These are phyloP conservation scores for Papilio xuthus DNA, from an alignment of 1,140 invertebrate genomes.

Conservation along the genomic window DNA sequence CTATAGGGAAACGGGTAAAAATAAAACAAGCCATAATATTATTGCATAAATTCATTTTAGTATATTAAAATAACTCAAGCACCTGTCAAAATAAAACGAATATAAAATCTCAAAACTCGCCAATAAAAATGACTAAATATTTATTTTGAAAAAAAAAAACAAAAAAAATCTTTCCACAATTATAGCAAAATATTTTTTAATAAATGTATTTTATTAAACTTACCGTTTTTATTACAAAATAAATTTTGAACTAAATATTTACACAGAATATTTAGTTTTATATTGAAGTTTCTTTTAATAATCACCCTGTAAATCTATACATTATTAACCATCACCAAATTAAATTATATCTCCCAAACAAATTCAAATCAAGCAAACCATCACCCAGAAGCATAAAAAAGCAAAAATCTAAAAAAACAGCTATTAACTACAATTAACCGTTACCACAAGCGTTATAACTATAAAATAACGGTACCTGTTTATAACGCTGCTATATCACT, in stretches of 20 bases:
- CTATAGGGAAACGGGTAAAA: conserved; percentile 1
- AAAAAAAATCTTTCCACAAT: background rate
- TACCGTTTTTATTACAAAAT: background rate
- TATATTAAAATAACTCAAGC: background rate
- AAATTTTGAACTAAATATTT: background rate
- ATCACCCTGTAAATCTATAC: background rate
- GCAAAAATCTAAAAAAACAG: background rate
- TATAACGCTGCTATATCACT: background rate
- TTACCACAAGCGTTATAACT: conserved; percentile 23
- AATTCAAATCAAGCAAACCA: conserved; percentile 20
- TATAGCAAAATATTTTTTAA: background rate
- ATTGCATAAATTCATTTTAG: conserved; percentile 17
- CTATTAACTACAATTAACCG: background rate
- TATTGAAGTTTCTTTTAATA: background rate
- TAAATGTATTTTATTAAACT: background rate
- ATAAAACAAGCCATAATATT: conserved; percentile 23
- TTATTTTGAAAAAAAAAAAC: background rate
- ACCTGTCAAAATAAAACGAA: background rate
- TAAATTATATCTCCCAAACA: background rate
- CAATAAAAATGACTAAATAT: no score
- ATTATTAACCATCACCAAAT: background rate
- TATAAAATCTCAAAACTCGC: background rate
- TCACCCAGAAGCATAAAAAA: conserved; percentile 28
- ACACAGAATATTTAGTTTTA: background rate
- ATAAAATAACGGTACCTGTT: conserved; percentile 10